Evolutionary conservation across 1,140 invertebrate genomes (phyloP), one percentile per base, ranked within the genome.

Genomic region (Temnothorax longispinosus): DNA sequence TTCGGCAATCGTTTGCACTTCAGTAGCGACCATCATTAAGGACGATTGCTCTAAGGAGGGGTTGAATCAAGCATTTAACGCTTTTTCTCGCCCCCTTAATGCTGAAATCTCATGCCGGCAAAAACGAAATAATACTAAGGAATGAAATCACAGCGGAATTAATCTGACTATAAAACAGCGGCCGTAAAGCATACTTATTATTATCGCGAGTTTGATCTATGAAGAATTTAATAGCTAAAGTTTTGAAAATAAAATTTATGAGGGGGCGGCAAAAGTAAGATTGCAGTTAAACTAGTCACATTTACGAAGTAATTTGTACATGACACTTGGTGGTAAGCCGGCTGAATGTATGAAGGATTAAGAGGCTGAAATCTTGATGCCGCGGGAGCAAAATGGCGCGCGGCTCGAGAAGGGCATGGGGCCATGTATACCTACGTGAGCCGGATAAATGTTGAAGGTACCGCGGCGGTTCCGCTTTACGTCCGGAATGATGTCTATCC

Each of bases 401-500:
- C 18, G 15, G 38, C 35, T 54, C 62, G 47, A 32, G 52, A 52
- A 32, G 18, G 27, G 41, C 27, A 27, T 27, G 67, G 13, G n/a
- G 35, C 38, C 27, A 27, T 27, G 72, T 58, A 65, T 58, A 60
- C 41, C 80, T 74, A 82, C 54, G 80, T 84, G 69, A 84, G 69
- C 69, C 27, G 80, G 80, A 84, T 84, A 84, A 84, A 84, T 41
- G 69, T 35, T 60, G 32, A 74, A 62, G 54, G 80, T 60, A 75
- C 72, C 18, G 38, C 18, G 38, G 47, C 27, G 64, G 47, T 69
- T 71, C 77, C n/a, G 65, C 35, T 60, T 84, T 74, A 60, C 69
- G 27, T 74, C 41, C 56, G 44, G 80, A 27, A 84, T 84, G 69
- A 84, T 75, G 69, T 75, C 77, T 81, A 81, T 81, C 80, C 80